A percentile compares a stretch with the other conserved stretches of the same genome.
Conservation (phyloP, 2,113 vertebrate genomes). For the Leptodactylus fuscus region DNA sequence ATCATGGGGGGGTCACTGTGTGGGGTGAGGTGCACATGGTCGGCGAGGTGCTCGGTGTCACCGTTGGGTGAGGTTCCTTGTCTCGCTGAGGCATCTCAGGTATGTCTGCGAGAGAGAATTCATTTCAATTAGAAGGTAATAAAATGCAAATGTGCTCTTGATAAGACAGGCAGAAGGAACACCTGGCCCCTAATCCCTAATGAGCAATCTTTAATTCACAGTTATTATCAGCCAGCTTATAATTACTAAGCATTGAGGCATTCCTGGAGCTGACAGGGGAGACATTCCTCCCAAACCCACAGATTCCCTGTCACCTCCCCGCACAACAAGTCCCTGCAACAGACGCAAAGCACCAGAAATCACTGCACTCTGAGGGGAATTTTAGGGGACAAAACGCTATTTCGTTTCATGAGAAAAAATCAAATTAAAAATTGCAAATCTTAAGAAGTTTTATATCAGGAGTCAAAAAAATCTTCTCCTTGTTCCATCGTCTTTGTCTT, state of each 20-base stretch:
- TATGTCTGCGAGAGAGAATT: constrained; percentile 67
- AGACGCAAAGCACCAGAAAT: background rate
- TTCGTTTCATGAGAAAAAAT: too few species aligned
- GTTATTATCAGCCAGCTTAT: constrained; percentile 66
- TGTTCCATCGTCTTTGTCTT: too few species aligned
- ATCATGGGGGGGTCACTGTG: too few species aligned
- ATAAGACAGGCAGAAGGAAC: constrained; percentile 67
- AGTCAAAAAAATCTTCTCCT: too few species aligned
- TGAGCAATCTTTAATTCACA: constrained; percentile 69
- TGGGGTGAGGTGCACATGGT: background rate
- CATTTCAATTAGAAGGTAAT: constrained; percentile 66
- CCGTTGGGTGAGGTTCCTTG: constrained; percentile 41
- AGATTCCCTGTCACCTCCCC: constrained; percentile 64
- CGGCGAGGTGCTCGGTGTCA: background rate
- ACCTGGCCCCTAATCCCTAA: constrained; percentile 70
- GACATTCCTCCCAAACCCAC: constrained; percentile 56
- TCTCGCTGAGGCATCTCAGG: constrained; percentile 64
- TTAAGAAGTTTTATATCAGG: too few species aligned
- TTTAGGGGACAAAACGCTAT: too few species aligned
- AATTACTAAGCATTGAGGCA: constrained; percentile 66
- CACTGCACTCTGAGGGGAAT: too few species aligned
- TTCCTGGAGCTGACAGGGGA: constrained; percentile 68
- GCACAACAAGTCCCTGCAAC: background rate
- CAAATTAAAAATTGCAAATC: too few species aligned
- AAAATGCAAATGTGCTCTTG: constrained; percentile 71